Percentiles rank a stretch among this genome's conserved stretches.
phyloP scores from a whole-genome alignment of 2,888 invertebrate genomes.

The Itoplectis maculator region DNA sequence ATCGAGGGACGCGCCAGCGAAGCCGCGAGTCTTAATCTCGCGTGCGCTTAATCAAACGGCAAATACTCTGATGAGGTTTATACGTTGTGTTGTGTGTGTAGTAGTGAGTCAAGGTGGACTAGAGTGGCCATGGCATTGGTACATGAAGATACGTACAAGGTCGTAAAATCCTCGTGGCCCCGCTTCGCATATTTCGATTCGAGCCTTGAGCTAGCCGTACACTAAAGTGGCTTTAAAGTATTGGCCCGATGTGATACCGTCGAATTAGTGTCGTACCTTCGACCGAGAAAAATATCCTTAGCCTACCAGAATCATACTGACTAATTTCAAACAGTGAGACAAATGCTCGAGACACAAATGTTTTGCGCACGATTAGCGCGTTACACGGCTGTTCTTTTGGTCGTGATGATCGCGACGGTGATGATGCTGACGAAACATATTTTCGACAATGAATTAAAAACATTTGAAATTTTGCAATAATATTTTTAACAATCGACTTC shows the following conservation, averaged over 20 bases:
- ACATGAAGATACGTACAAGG: conserved; percentile 22
- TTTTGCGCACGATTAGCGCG: background rate
- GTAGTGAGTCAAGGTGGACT: conserved; percentile 53
- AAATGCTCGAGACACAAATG: conserved; percentile 27
- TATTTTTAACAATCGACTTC: too few relatives aligned
- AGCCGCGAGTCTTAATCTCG: conserved; percentile 14
- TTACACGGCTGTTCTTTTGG: conserved; percentile 45
- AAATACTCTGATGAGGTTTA: conserved; percentile 47
- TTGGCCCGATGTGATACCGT: conserved; percentile 57
- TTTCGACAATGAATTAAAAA: background rate
- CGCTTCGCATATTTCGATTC: conserved; percentile 30
- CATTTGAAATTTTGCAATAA: background rate
- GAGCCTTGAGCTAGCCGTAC: conserved; percentile 66
- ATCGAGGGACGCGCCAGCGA: background rate
- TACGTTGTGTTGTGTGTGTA: conserved; percentile 49
- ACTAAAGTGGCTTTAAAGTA: conserved; percentile 58
- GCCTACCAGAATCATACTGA: conserved; percentile 41
- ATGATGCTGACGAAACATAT: conserved; percentile 26
- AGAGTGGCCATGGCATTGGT: conserved; percentile 52
- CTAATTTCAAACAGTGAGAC: conserved; percentile 27
- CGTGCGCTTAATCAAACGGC: conserved; percentile 20
- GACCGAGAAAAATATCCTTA: conserved; percentile 35
- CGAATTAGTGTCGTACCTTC: conserved; percentile 51
- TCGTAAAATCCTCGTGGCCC: background rate
- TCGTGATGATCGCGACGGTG: conserved; percentile 46